These are phyloP conservation scores for Tylochromis polylepis DNA, from an alignment of 2,113 vertebrate genomes.

Conservation along the genomic window DNA sequence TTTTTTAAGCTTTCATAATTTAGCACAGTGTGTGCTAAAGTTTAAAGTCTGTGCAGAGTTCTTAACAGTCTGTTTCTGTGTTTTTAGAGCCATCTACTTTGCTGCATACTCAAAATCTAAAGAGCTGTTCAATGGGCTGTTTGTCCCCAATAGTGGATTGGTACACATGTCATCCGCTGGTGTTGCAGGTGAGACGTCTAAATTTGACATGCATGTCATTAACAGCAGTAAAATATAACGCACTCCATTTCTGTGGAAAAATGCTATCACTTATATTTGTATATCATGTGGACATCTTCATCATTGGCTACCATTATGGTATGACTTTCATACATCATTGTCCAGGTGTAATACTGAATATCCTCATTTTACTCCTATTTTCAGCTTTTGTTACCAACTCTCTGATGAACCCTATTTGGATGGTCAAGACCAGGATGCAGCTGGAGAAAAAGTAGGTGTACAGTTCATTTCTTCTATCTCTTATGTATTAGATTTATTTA, in stretches of 20 bases:
- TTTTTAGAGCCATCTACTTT: slow-evolving; percentile 92
- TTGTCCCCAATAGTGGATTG: slow-evolving; percentile 87
- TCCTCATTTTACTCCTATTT: not conserved
- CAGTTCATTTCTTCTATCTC: not conserved
- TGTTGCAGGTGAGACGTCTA: slow-evolving; percentile 79
- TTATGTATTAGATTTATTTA: accelerated
- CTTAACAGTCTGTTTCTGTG: slow-evolving; percentile 30
- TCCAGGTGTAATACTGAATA: not conserved
- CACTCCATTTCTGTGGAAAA: not conserved
- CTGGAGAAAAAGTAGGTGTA: slow-evolving; percentile 85
- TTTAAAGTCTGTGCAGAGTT: not conserved
- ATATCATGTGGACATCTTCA: not conserved
- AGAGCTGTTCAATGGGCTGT: slow-evolving; percentile 85
- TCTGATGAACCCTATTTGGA: slow-evolving; percentile 97
- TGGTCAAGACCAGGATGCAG: slow-evolving; percentile 98
- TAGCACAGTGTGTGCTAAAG: not conserved
- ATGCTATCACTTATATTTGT: not conserved
- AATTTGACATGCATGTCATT: not conserved
- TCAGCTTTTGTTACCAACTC: slow-evolving; percentile 94
- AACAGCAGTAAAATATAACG: not conserved
- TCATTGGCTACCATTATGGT: not conserved
- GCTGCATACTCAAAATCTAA: slow-evolving; percentile 94
- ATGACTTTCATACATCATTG: not conserved
- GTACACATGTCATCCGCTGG: slow-evolving; percentile 94
- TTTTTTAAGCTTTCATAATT: too few relatives aligned